Conservation (phyloP, 2,888 invertebrate species). For the Neoaliturus tenellus region DNA sequence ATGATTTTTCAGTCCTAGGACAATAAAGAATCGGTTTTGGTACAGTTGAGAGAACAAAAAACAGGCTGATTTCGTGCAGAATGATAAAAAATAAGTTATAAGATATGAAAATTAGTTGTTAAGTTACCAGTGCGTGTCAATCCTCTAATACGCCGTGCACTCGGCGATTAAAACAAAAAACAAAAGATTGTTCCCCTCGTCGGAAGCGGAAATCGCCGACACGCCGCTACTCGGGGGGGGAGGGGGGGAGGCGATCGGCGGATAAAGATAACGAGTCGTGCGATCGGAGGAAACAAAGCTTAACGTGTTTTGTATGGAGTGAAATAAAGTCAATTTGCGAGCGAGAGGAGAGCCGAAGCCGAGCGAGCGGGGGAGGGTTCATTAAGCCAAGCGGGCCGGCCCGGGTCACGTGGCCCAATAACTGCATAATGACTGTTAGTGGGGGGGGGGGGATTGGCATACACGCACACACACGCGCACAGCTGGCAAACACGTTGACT, state of each 20-base stretch:
- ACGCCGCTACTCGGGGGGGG: neutral
- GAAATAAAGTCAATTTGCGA: slow-evolving; percentile 45
- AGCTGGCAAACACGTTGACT: no score
- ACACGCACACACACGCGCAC: no score
- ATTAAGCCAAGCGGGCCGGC: no score
- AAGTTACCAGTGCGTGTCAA: neutral
- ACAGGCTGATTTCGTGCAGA: no score
- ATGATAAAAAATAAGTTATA: no score
- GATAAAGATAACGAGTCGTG: slow-evolving; percentile 36
- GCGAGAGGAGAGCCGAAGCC: no score
- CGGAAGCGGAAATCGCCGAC: neutral
- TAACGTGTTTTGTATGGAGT: slow-evolving; percentile 49
- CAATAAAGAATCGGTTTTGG: no score
- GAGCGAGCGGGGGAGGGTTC: slow-evolving; percentile 45
- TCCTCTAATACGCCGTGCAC: neutral
- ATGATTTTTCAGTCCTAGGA: no score
- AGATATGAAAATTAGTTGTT: no score
- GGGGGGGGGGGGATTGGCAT: slow-evolving; percentile 49
- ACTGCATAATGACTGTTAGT: slow-evolving; percentile 35
- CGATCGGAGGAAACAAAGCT: slow-evolving; percentile 40
- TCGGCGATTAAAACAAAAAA: no score
- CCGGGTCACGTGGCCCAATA: slow-evolving; percentile 47
- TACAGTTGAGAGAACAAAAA: no score
- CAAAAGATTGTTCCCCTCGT: neutral
- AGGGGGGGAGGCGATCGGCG: neutral